Percentiles rank a stretch among this genome's conserved stretches.
Conservation (phyloP, 2,113 vertebrate species). For the Mystacornis crossleyi region DNA sequence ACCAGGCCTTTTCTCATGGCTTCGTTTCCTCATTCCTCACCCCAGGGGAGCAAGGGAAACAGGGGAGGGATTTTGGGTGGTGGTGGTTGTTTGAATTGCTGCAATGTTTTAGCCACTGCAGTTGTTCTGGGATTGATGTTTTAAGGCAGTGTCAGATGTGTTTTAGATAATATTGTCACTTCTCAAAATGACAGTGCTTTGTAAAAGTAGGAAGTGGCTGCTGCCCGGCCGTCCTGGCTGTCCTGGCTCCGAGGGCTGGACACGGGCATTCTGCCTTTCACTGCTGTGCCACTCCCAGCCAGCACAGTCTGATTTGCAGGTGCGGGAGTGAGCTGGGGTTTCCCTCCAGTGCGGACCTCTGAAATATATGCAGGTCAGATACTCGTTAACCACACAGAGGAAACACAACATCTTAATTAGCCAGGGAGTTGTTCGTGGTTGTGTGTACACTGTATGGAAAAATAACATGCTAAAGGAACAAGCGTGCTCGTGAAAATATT, state of each 20-base stretch:
- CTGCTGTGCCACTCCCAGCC: background rate
- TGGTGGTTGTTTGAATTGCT: background rate
- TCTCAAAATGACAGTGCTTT: background rate
- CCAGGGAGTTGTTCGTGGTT: background rate
- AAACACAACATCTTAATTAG: background rate
- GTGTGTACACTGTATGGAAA: background rate
- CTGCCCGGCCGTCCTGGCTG: background rate
- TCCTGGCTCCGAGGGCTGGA: background rate
- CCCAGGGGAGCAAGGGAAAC: background rate
- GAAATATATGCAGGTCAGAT: background rate
- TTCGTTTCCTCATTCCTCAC: background rate
- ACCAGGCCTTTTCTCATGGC: background rate
- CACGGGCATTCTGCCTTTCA: background rate
- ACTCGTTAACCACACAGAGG: background rate
- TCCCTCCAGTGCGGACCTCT: background rate
- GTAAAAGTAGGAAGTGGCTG: background rate
- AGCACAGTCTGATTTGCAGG: background rate
- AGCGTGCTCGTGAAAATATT: rapidly evolving
- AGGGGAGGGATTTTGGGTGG: rapidly evolving
- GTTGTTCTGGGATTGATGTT: background rate
- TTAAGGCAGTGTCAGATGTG: background rate
- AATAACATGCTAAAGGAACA: background rate
- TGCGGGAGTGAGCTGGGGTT: background rate
- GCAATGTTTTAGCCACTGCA: background rate
- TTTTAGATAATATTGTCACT: background rate